These are phyloP conservation scores for Caenorhabditis macrosperma DNA, from an alignment of 2,888 invertebrate genomes.

Conservation along the genomic window DNA sequence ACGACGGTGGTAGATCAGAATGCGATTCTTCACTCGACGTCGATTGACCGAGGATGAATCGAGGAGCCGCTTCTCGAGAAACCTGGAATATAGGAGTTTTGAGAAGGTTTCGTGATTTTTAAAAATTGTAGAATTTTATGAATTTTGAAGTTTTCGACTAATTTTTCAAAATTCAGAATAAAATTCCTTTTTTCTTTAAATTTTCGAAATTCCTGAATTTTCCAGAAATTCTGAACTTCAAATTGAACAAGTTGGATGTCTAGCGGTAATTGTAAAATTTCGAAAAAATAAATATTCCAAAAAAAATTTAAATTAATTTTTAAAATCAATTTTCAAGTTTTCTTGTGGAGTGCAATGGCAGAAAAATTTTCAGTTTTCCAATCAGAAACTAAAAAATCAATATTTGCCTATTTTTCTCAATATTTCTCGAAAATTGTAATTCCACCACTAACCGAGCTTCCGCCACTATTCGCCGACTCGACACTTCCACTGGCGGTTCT, in stretches of 20 bases:
- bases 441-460: constrained; percentile 33
- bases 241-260: too few relatives aligned
- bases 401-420: neutral
- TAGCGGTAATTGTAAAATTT: too few relatives aligned
- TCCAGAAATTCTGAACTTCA: too few relatives aligned
- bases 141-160: neutral
- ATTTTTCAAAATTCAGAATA: neutral
- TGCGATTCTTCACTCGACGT: constrained; percentile 55
- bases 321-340: too few relatives aligned
- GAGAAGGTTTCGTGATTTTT: neutral
- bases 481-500: constrained; percentile 31
- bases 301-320: too few relatives aligned
- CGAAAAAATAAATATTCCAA: too few relatives aligned
- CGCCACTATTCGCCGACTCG: constrained; percentile 20
- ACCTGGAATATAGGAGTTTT: neutral
- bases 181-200: neutral
- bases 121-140: neutral
- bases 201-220: too few relatives aligned
- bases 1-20: constrained; percentile 27
- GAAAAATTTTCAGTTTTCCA: neutral
- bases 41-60: constrained; percentile 52
- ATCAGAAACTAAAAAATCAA: neutral
- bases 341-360: too few relatives aligned
- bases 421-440: too few relatives aligned
- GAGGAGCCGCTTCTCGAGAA: constrained; percentile 30